Evolutionary conservation across 2,797 vertebrate species (phyloP).

Genomic region (Macropus fuliginosus): DNA sequence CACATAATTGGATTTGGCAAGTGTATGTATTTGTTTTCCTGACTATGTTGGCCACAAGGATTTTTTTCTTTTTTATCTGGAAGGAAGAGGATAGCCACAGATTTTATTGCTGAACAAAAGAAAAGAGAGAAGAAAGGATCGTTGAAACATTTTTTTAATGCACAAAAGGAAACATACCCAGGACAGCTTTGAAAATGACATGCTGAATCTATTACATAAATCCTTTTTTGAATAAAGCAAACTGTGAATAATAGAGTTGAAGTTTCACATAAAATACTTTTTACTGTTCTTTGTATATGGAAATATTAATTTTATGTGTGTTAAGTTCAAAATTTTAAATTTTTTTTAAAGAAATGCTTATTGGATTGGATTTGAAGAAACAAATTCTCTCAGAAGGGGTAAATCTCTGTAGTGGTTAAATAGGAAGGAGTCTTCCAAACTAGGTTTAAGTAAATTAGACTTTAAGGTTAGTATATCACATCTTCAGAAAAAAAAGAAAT

Average conservation of each 20-base stretch:
- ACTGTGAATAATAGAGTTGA: not conserved
- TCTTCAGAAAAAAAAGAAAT: not conserved
- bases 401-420: not conserved
- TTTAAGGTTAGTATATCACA: not conserved
- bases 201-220: not conserved
- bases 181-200: not conserved
- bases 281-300: not conserved
- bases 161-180: not conserved
- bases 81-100: not conserved
- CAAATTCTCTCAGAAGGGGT: not conserved
- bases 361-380: not conserved
- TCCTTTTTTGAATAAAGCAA: not conserved
- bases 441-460: not conserved
- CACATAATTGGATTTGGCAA: not conserved
- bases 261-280: not conserved
- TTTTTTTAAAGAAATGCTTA: not conserved
- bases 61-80: not conserved
- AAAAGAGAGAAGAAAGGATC: not conserved
- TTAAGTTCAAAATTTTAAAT: not conserved
- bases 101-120: not conserved
- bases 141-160: not conserved
- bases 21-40: not conserved
- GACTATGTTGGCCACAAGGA: not conserved
- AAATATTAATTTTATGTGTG: not conserved
- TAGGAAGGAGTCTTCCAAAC: not conserved